Evolutionary conservation across 2,888 invertebrate genomes (phyloP), one percentile per base, ranked within the genome.

Genomic region (Stenodema calcarata): DNA sequence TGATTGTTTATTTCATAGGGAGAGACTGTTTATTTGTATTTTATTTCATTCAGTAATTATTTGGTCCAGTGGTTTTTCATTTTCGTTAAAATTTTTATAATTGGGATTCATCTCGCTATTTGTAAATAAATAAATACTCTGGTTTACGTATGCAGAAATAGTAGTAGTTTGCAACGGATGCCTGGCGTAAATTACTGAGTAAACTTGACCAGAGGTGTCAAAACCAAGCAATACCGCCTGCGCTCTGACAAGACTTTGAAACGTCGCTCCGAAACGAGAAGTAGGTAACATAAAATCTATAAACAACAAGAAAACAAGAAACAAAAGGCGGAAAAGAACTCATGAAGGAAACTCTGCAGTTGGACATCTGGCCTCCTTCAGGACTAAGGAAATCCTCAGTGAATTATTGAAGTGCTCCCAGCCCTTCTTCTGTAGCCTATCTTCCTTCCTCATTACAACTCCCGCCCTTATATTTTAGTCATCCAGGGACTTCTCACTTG

Each of bases 401-500:
- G 78, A 78, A 78, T 78, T 78, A 78, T 78, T 78, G 78, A 78
- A 78, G 78, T 78, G 41, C 78, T 23, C 78, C 73, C 28, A 27
- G 16, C 70, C 27, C 70, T 70, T 30, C 70, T 70, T 30, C 70
- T 70, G 18, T 16, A 41, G 73, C 80, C 28, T 16, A 80, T 42
- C 80, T 42, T 28, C 47, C 30, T 80, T 54, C 80, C 80, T 80
- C 80, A 80, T 80, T 80, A 80, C 80, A 80, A 54, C 41, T 80
- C 80, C 47, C 50, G 16, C 80, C 73, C 80, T 80, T 54, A 80
- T 80, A 80, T 80, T 80, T 80, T 80, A 80, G 80, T 80, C 80
- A 80, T 80, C 80, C 78, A 18, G 47, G 80, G 50, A 80, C 50
- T 80, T 80, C 80, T 80, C 80, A 80, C 80, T 80, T 54, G 50